phyloP scores from a whole-genome alignment of 2,113 vertebrate genomes.

The Anguilla japonica region DNA sequence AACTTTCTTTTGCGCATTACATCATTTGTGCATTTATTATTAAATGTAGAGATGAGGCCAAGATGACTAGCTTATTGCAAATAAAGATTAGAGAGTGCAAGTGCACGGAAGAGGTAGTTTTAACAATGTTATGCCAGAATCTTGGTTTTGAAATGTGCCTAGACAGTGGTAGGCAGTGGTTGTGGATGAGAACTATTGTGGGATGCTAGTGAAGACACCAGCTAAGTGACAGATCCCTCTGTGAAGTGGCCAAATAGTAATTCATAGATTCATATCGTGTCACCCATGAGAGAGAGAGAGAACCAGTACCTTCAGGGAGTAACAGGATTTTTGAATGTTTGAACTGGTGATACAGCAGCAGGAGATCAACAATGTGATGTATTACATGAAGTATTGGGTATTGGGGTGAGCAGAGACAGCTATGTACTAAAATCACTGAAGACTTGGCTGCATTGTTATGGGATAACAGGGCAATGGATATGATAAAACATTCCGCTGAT shows the following conservation, averaged over 20 bases:
- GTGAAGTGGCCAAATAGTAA: background rate
- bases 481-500: no score
- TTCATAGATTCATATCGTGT: background rate
- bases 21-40: no score
- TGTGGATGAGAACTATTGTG: background rate
- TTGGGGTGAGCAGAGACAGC: background rate
- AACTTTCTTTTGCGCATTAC: no score
- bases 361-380: background rate
- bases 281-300: background rate
- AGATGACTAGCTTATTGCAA: background rate
- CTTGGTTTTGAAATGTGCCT: background rate
- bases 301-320: background rate
- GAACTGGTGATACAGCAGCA: background rate
- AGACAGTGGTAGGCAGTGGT: background rate
- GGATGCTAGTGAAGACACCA: background rate
- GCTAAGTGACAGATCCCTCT: background rate
- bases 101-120: background rate
- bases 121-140: background rate
- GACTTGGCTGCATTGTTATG: background rate
- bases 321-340: background rate
- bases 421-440: background rate
- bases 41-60: background rate
- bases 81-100: background rate
- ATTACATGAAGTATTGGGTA: background rate
- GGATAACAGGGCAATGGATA: no score